Evolutionary conservation across 2,113 vertebrate species (phyloP).

Genomic region (Pica pica): DNA sequence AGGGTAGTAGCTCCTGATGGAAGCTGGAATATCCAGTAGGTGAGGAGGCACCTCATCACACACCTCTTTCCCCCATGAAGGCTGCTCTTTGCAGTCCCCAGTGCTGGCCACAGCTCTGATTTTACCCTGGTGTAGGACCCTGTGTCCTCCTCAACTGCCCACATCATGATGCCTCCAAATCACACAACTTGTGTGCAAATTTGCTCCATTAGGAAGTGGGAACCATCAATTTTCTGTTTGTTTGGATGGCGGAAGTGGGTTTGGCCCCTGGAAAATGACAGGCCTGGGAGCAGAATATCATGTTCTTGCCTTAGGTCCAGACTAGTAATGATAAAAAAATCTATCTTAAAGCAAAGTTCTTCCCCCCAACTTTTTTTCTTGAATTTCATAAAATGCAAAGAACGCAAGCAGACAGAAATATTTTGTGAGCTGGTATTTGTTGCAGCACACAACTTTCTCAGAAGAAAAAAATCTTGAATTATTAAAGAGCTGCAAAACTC

Average conservation of each 20-base stretch:
- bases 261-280: not conserved
- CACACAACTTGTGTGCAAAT: not conserved
- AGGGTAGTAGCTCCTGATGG: not conserved
- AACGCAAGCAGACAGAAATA: not conserved
- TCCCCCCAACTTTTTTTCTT: not conserved
- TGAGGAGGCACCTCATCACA: not conserved
- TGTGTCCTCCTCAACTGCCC: not conserved
- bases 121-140: not conserved
- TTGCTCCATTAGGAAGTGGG: not conserved
- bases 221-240: not conserved
- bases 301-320: not conserved
- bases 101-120: not conserved
- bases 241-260: not conserved
- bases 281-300: not conserved
- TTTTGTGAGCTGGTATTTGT: not conserved
- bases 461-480: not conserved
- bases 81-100: not conserved
- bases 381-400: not conserved
- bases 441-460: not conserved
- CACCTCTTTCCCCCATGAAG: not conserved
- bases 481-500: not conserved
- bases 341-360: not conserved
- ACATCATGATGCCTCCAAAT: not conserved
- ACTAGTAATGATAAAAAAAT: not conserved
- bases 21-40: not conserved